A percentile compares a stretch with the other conserved stretches of the same genome.
phyloP scores from a whole-genome alignment of 2,888 invertebrate genomes.

The Venusia cambrica region DNA sequence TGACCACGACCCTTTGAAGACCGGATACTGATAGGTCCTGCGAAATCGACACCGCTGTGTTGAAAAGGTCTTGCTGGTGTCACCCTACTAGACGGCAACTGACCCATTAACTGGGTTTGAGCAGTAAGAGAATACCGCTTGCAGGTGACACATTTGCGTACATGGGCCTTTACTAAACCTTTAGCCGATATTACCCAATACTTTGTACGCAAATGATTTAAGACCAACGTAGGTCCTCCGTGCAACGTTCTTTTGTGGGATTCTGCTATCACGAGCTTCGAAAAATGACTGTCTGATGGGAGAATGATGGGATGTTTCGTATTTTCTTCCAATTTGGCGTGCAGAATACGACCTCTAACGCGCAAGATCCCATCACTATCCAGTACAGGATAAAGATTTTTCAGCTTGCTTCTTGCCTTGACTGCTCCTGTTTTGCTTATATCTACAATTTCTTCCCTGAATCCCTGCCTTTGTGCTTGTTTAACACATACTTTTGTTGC shows the following conservation, averaged over 20 bases:
- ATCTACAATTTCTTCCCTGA: slow-evolving; percentile 3
- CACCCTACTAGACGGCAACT: slow-evolving; percentile 22
- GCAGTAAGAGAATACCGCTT: slow-evolving; percentile 11
- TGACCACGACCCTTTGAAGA: slow-evolving; percentile 22
- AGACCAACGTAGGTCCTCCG: slow-evolving; percentile 26
- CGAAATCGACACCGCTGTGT: slow-evolving; percentile 26
- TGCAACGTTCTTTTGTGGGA: slow-evolving; percentile 28
- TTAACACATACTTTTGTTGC: background rate
- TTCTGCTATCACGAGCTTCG: slow-evolving; percentile 22
- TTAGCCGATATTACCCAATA: slow-evolving; percentile 26
- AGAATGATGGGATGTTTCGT: too few species aligned
- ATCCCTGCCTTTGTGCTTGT: background rate
- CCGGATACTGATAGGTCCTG: slow-evolving; percentile 26
- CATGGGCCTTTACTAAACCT: slow-evolving; percentile 5
- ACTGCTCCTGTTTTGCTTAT: too few species aligned
- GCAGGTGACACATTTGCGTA: slow-evolving; percentile 24
- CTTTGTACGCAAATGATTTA: slow-evolving; percentile 21
- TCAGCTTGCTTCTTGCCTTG: too few species aligned
- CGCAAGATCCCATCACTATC: too few species aligned
- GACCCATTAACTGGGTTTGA: slow-evolving; percentile 24
- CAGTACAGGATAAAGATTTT: too few species aligned
- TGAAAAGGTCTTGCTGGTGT: slow-evolving; percentile 24
- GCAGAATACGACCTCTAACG: too few species aligned
- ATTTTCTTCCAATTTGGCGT: too few species aligned
- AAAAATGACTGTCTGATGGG: too few species aligned